These are phyloP conservation scores for Sthenelais limicola DNA, from an alignment of 2,888 invertebrate species.

Conservation along the genomic window DNA sequence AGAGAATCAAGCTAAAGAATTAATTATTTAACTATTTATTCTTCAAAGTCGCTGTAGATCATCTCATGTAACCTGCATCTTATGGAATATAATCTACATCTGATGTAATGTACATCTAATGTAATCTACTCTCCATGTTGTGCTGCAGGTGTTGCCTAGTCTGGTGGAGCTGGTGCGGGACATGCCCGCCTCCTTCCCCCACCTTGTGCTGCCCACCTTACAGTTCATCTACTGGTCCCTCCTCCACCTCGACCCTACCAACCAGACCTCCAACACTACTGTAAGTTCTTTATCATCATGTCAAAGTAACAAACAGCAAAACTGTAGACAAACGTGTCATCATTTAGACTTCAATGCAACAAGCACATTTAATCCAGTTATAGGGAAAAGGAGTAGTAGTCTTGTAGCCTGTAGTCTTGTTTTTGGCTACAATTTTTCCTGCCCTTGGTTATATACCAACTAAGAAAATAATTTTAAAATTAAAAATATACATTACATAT, in stretches of 20 bases:
- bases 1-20: too few relatives aligned
- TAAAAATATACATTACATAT: not conserved
- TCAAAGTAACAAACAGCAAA: too few relatives aligned
- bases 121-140: not conserved
- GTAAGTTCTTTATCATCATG: not conserved
- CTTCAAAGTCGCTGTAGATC: too few relatives aligned
- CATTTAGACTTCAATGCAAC: too few relatives aligned
- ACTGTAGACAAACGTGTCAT: too few relatives aligned
- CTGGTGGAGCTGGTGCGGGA: slow-evolving; percentile 67
- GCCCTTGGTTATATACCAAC: too few relatives aligned
- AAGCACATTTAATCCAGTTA: too few relatives aligned
- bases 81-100: too few relatives aligned
- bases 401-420: not conserved
- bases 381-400: too few relatives aligned
- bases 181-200: slow-evolving; percentile 57
- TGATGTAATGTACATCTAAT: not conserved
- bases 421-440: not conserved
- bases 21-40: too few relatives aligned
- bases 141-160: slow-evolving; percentile 61
- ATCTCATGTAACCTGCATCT: too few relatives aligned
- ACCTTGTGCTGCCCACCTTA: slow-evolving; percentile 65
- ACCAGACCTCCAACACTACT: slow-evolving; percentile 47
- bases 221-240: slow-evolving; percentile 71
- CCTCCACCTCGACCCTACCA: slow-evolving; percentile 63
- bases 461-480: not conserved